Evolutionary conservation across 1,140 invertebrate species (phyloP).

Genomic region (Leptonema lineaticorne): DNA sequence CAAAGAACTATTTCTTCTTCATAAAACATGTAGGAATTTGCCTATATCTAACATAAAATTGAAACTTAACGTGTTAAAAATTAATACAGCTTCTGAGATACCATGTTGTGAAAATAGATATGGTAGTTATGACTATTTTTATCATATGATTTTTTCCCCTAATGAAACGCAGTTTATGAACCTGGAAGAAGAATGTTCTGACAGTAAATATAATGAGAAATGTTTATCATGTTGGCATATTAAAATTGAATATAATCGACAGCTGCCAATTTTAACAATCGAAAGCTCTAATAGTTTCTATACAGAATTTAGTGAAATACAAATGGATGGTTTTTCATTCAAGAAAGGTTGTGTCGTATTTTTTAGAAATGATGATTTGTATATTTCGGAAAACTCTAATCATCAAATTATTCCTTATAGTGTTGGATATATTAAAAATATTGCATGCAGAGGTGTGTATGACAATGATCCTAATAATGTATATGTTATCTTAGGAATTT

Average conservation of each 20-base stretch:
- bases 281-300: not conserved
- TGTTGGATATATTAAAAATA: not conserved
- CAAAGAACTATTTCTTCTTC: not conserved
- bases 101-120: not conserved
- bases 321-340: not conserved
- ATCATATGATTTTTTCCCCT: not conserved
- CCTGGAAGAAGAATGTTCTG: not conserved
- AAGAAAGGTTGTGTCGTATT: not conserved
- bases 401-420: not conserved
- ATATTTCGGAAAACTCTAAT: too few relatives aligned
- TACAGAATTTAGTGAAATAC: not conserved
- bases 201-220: not conserved
- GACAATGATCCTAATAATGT: not conserved
- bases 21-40: not conserved
- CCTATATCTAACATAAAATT: not conserved
- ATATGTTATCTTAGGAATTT: not conserved
- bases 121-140: not conserved
- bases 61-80: not conserved
- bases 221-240: not conserved
- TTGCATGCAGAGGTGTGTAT: not conserved
- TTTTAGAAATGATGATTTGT: too few relatives aligned
- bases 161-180: not conserved
- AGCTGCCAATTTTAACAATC: not conserved
- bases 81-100: not conserved
- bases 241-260: not conserved